phyloP scores from a whole-genome alignment of 2,113 vertebrate genomes.

The Microcebus griseorufus region DNA sequence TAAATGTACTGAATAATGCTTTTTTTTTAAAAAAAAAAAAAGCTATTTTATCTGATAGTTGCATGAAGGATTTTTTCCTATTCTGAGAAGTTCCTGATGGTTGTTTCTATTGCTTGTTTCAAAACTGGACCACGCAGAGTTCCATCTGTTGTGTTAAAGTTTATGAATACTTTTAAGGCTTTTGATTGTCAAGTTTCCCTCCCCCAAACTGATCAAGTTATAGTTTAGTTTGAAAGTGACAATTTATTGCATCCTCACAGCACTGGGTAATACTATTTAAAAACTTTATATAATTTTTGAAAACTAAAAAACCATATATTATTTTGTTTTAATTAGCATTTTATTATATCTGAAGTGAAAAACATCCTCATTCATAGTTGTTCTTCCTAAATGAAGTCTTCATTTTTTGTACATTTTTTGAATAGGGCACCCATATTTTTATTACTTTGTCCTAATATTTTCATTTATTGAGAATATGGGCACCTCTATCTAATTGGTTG shows the following conservation, averaged over 20 bases:
- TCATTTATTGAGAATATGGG: not conserved
- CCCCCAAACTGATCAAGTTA: not conserved
- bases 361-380: not conserved
- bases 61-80: not conserved
- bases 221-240: not conserved
- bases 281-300: not conserved
- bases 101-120: not conserved
- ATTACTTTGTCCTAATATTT: not conserved
- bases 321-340: not conserved
- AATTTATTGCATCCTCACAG: not conserved
- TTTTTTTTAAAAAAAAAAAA: not conserved
- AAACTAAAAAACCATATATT: not conserved
- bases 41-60: not conserved
- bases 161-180: not conserved
- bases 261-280: not conserved
- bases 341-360: not conserved
- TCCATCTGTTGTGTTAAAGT: not conserved
- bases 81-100: not conserved
- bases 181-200: not conserved
- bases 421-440: not conserved
- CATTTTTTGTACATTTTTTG: not conserved
- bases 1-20: not conserved
- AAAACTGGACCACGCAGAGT: not conserved
- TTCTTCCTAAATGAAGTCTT: not conserved
- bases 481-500: not conserved